Percentiles rank a stretch among this genome's conserved stretches.
These are phyloP conservation scores for Pitangus sulphuratus DNA, from an alignment of 2,797 vertebrate species.

Conservation along the genomic window DNA sequence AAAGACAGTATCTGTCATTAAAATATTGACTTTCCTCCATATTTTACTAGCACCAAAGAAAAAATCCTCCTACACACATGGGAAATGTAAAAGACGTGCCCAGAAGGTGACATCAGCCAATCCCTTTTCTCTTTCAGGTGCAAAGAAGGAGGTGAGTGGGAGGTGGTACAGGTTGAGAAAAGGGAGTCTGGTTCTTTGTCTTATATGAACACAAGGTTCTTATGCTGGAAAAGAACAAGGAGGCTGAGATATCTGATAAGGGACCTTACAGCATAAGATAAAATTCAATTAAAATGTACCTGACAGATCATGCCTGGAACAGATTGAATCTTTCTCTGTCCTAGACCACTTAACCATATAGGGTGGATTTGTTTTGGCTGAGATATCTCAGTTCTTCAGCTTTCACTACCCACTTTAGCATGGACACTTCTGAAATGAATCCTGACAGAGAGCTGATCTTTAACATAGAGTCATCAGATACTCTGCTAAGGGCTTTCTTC, in stretches of 20 bases:
- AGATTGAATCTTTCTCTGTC: not conserved
- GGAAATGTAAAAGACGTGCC: slow-evolving; percentile 7
- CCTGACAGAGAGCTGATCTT: slow-evolving; percentile 1
- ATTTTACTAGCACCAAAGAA: not conserved
- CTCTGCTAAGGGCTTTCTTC: not conserved
- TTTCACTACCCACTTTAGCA: not conserved
- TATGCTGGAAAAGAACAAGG: not conserved
- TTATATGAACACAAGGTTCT: not conserved
- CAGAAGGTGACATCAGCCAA: slow-evolving; percentile 9
- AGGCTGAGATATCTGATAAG: not conserved
- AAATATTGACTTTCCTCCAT: not conserved
- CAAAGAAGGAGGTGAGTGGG: not conserved
- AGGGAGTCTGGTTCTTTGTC: not conserved
- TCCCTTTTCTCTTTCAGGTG: not conserved
- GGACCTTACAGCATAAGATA: not conserved
- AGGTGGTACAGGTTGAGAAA: not conserved
- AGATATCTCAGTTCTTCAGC: not conserved
- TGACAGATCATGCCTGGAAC: not conserved
- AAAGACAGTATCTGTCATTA: not conserved
- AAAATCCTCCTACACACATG: not conserved
- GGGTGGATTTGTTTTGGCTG: not conserved
- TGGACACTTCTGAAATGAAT: not conserved
- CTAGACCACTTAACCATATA: not conserved
- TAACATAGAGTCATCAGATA: not conserved
- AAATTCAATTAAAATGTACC: slow-evolving; percentile 1